Base-by-base conservation (phyloP, 2,113 vertebrate species). In the Phocoena sinus region DNA sequence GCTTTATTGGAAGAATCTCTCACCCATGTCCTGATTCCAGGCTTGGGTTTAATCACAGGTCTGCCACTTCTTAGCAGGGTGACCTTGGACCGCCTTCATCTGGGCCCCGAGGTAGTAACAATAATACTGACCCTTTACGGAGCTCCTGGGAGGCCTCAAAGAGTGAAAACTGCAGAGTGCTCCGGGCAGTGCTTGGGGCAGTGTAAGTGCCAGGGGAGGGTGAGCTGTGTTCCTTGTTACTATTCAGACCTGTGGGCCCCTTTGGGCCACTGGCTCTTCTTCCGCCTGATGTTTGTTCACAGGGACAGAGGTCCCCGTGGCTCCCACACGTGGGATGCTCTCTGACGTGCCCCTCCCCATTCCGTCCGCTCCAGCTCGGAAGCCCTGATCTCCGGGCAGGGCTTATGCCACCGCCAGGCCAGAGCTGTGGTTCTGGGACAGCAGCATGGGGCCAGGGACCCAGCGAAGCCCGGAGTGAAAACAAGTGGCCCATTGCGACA, bases 191-290 rank as follows among this genome's bases (percentile, higher is more conserved):
- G 8, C 41, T 31, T 9, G 33, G 47, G 1, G 0, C 60, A 1
- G 1, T 11, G 23, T 23, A 7, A 65, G 28, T 26, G 15, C 5
- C 3, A 0, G 0, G 4, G 7, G 2, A 44, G 8, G 6, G 58
- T 21, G 17, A 25, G 60, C 50, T 31, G 1, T 10, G 67, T 7
- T 9, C 18, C 21, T 28, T 26, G 20, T 47, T 15, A 17, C n/a
- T 20, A 28, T 28, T 77, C 68, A 53, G 41, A 41, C 23, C 5
- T 25, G 0, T 12, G 2, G 38, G 17, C n/a, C 41, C 36, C 25
- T 41, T 6, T 0, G 20, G 9, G 13, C 33, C 13, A 6, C 15
- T 71, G 62, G 41, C 20, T 74, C 17, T 23, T 33, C 68, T 63
- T n/a, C 38, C 50, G 8, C 31, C 68, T 31, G 36, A 50, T 12